Evolutionary conservation across 2,797 vertebrate genomes (phyloP).

Genomic region (Acanthis flammea): DNA sequence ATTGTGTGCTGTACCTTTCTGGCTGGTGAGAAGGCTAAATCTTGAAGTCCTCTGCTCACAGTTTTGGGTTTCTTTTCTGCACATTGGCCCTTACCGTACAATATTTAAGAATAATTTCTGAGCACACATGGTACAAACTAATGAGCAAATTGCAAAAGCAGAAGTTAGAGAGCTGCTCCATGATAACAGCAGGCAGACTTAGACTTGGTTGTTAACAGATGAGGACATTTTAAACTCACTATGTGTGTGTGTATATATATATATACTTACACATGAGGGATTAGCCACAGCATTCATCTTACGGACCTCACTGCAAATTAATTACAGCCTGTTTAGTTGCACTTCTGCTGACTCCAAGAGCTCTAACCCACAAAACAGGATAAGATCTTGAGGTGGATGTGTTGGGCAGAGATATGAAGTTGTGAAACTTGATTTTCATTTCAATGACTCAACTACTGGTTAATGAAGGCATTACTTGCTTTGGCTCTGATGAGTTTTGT

Average conservation of each 20-base stretch:
- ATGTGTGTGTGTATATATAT: not conserved
- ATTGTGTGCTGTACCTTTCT: not conserved
- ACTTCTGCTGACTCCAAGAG: slow-evolving; percentile 39
- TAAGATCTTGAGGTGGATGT: slow-evolving; percentile 52
- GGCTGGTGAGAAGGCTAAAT: not conserved
- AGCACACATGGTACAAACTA: not conserved
- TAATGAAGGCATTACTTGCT: not conserved
- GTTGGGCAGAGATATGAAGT: not conserved
- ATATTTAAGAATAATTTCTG: not conserved
- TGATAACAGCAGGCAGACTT: not conserved
- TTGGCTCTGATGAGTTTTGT: not conserved
- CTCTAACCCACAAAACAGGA: slow-evolving; percentile 43
- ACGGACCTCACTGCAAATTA: not conserved
- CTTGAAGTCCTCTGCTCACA: not conserved
- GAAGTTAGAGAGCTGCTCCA: not conserved
- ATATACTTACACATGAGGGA: not conserved
- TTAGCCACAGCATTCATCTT: not conserved
- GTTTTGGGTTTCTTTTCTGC: not conserved
- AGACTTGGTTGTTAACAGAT: not conserved
- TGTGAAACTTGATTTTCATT: slow-evolving; percentile 41
- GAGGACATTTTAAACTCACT: not conserved
- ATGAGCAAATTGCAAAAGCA: not conserved
- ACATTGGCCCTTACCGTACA: fast-evolving
- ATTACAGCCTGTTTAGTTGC: not conserved
- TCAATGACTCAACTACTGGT: not conserved